phyloP scores from a whole-genome alignment of 2,797 vertebrate genomes.

The Myripristis jacobus region DNA sequence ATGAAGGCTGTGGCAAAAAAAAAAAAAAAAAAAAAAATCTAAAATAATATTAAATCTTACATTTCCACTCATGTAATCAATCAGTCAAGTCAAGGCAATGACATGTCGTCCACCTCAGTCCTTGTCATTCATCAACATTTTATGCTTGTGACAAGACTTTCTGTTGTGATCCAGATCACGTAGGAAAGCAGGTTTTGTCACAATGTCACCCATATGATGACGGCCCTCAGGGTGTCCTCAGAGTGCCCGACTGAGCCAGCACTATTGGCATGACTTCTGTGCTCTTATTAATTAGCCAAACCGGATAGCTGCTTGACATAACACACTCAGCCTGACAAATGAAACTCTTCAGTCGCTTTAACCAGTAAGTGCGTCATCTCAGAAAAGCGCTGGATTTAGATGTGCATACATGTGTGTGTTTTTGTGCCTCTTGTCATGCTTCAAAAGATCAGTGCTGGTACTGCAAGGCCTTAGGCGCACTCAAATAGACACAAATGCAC shows the following conservation, averaged over 20 bases:
- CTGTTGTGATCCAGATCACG: no score
- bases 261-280: conserved; percentile 35
- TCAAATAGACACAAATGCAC: conserved; percentile 20
- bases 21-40: conserved; percentile 15
- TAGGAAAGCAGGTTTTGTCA: neutral
- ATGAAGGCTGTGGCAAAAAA: neutral
- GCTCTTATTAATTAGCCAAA: conserved; percentile 56
- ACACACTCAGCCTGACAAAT: conserved; percentile 20
- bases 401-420: neutral
- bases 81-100: conserved; percentile 44
- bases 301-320: conserved; percentile 19
- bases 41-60: conserved; percentile 31
- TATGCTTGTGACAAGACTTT: conserved; percentile 41
- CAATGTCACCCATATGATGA: conserved; percentile 33
- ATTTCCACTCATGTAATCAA: conserved; percentile 15
- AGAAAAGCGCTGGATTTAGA: conserved; percentile 23
- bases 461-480: neutral
- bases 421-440: neutral
- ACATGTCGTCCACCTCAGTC: conserved; percentile 39
- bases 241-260: conserved; percentile 32
- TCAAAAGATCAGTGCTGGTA: neutral
- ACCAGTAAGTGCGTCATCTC: conserved; percentile 17
- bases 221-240: conserved; percentile 19
- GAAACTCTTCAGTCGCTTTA: conserved; percentile 31
- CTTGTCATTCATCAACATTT: conserved; percentile 42